phyloP scores from a whole-genome alignment of 2,113 vertebrate genomes.

The Parotia lawesii region DNA sequence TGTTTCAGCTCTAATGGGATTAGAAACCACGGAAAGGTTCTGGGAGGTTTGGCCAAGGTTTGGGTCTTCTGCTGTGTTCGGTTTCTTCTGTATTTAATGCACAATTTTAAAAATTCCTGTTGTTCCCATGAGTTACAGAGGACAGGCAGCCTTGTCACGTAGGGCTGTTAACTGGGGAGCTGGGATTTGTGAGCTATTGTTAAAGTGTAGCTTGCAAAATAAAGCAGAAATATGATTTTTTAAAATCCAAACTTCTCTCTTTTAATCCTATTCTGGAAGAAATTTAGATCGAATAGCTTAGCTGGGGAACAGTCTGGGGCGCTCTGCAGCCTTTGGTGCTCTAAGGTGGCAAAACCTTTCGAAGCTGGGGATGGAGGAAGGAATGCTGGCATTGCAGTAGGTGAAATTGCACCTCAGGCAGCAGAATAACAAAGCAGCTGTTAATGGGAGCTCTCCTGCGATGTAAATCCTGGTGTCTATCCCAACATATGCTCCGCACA shows the following conservation, averaged over 20 bases:
- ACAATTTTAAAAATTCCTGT: rapidly evolving
- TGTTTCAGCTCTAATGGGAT: neutral
- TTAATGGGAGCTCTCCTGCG: neutral
- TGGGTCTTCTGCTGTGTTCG: neutral
- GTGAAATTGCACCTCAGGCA: neutral
- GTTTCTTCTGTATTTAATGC: neutral
- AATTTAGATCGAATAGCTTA: neutral
- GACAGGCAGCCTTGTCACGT: neutral
- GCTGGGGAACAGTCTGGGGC: neutral
- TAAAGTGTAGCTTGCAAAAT: neutral
- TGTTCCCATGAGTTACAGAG: rapidly evolving
- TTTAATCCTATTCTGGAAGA: neutral
- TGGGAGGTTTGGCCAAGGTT: neutral
- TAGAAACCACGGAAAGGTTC: neutral
- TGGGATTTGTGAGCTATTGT: neutral
- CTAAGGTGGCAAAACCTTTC: neutral
- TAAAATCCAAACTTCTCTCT: neutral
- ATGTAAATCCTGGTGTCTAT: neutral
- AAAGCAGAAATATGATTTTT: neutral
- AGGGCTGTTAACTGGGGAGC: neutral
- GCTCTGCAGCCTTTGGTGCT: neutral
- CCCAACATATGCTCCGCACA: neutral
- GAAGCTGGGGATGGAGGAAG: neutral
- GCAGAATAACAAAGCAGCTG: neutral
- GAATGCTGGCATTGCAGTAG: neutral